Evolutionary conservation across 2,888 invertebrate genomes (phyloP).

Genomic region (Antheraea assamensis): DNA sequence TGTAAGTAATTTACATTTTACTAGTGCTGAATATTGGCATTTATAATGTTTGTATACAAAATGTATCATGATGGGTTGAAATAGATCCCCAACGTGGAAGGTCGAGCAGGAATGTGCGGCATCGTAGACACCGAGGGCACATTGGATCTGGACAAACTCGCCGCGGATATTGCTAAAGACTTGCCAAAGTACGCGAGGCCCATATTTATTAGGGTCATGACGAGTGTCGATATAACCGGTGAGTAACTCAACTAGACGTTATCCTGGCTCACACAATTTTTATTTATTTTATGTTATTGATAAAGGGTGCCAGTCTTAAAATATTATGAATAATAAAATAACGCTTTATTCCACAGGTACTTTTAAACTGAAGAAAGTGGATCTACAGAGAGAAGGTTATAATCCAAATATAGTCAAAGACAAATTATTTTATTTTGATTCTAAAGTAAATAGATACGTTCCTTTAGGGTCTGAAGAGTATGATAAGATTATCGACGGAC

Average conservation of each 20-base stretch:
- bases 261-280: no score
- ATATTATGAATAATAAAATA: background rate
- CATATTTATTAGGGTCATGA: slow-evolving; percentile 92
- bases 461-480: slow-evolving; percentile 87
- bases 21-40: background rate
- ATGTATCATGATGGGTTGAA: background rate
- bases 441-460: slow-evolving; percentile 86
- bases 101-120: slow-evolving; percentile 98
- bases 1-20: background rate
- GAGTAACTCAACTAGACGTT: slow-evolving; percentile 34
- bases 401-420: slow-evolving; percentile 88
- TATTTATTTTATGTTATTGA: no score
- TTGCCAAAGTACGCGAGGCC: slow-evolving; percentile 96
- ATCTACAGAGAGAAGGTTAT: slow-evolving; percentile 95
- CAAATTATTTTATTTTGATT: slow-evolving; percentile 89
- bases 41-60: background rate
- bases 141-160: slow-evolving; percentile 85
- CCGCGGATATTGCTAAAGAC: slow-evolving; percentile 84
- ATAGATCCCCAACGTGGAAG: slow-evolving; percentile 89
- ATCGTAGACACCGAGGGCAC: slow-evolving; percentile 89
- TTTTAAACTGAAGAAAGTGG: slow-evolving; percentile 96
- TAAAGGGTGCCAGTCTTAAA: no score
- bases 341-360: slow-evolving; percentile 86
- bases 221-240: slow-evolving; percentile 96
- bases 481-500: slow-evolving; percentile 88